A percentile compares a stretch with the other conserved stretches of the same genome.
Evolutionary conservation across 2,888 invertebrate genomes (phyloP).

Genomic region (Drosophila hawaiiensis): DNA sequence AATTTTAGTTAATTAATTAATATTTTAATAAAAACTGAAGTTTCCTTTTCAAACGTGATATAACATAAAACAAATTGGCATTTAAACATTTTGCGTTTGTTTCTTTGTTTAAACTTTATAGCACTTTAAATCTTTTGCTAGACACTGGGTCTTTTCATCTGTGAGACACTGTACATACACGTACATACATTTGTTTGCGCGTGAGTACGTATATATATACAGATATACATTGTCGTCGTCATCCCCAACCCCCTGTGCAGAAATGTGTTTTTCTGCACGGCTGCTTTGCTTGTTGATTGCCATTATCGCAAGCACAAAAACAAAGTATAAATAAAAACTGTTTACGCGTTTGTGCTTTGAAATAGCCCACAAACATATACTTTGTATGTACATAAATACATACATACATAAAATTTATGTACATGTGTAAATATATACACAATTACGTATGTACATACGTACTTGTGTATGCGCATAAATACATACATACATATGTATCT

Average conservation of each 20-base stretch:
- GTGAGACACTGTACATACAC: background rate
- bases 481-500: background rate
- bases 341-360: constrained; percentile 61
- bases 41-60: too few species aligned
- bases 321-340: constrained; percentile 62
- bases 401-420: background rate
- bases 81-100: too few species aligned
- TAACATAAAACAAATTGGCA: too few species aligned
- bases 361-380: constrained; percentile 15
- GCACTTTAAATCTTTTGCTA: too few species aligned
- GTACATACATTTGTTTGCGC: background rate
- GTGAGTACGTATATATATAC: background rate
- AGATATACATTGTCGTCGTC: background rate
- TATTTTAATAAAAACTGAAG: too few species aligned
- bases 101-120: too few species aligned
- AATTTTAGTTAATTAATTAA: too few species aligned
- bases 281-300: constrained; percentile 53
- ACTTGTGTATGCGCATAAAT: background rate
- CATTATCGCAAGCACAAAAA: constrained; percentile 69
- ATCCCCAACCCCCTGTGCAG: background rate
- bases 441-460: background rate
- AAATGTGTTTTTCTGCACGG: constrained; percentile 24
- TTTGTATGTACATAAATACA: background rate
- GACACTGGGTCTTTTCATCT: too few species aligned
- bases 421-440: background rate